A percentile compares a stretch with the other conserved stretches of the same genome.
Conservation (phyloP, 2,888 invertebrate species). For the Marronus borbonicus region DNA sequence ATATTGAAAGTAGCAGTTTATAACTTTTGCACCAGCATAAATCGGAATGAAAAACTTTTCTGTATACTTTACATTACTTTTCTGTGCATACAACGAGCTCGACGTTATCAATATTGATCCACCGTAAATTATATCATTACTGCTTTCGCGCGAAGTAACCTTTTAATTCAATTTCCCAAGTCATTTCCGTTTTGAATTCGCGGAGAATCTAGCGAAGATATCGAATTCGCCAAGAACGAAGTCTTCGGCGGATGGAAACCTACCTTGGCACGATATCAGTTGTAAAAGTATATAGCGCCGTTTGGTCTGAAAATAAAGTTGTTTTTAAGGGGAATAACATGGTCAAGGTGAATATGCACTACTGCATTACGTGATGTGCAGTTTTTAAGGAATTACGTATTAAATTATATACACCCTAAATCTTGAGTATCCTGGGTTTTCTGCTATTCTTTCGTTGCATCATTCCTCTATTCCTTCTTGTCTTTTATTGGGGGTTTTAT, state of each 20-base stretch:
- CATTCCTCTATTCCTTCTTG: too few species aligned
- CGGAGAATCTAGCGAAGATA: background rate
- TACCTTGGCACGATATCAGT: background rate
- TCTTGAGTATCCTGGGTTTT: too few species aligned
- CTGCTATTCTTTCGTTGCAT: too few species aligned
- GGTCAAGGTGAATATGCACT: too few species aligned
- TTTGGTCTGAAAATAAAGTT: too few species aligned
- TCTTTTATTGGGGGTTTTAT: too few species aligned
- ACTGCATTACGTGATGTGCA: too few species aligned
- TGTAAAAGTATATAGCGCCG: too few species aligned
- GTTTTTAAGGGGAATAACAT: too few species aligned
- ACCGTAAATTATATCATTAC: background rate
- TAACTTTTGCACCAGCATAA: background rate
- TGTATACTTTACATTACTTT: background rate
- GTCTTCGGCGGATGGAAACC: background rate
- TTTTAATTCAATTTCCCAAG: constrained; percentile 10
- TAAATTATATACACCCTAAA: too few species aligned
- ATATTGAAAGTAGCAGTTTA: too few species aligned
- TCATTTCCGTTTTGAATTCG: constrained; percentile 9
- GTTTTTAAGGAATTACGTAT: too few species aligned
- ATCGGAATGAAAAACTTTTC: background rate
- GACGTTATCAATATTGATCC: constrained; percentile 6
- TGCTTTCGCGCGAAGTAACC: background rate
- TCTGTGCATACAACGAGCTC: background rate
- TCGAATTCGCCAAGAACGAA: background rate